Percentiles rank a stretch among this genome's conserved stretches.
Conservation (phyloP, 2,113 vertebrate genomes). For the Elephantulus edwardii region DNA sequence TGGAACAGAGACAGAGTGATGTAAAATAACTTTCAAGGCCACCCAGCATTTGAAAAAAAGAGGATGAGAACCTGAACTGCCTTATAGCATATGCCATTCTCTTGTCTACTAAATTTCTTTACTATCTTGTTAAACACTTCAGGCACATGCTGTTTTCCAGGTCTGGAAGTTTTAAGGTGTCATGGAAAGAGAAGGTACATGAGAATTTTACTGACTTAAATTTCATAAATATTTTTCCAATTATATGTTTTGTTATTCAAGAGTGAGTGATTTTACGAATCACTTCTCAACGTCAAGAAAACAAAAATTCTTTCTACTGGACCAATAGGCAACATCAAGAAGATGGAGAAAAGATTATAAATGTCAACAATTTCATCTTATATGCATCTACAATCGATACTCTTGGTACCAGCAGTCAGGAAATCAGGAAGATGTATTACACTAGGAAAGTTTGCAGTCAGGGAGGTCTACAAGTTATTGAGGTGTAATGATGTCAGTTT, state of each 20-base stretch:
- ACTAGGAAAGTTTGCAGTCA: no score
- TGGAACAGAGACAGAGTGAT: not conserved
- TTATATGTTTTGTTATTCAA: slow-evolving; percentile 3
- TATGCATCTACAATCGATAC: no score
- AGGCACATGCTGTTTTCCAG: not conserved
- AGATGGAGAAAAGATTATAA: no score
- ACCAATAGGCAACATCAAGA: no score
- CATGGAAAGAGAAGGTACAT: not conserved
- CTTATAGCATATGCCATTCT: not conserved
- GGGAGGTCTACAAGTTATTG: no score
- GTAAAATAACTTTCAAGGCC: not conserved
- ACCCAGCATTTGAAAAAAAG: not conserved
- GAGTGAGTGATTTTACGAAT: not conserved
- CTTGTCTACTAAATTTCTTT: not conserved
- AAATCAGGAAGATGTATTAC: no score
- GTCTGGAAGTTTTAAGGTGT: not conserved
- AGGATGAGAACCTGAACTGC: not conserved
- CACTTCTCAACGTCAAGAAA: no score
- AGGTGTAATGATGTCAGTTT: no score
- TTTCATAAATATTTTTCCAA: not conserved
- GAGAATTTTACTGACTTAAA: not conserved
- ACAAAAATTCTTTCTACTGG: no score
- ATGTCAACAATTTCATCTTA: no score
- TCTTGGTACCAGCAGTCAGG: no score
- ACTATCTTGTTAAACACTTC: not conserved